Evolutionary conservation across 2,113 vertebrate species (phyloP), one percentile per base, ranked within the genome.

Genomic region (Bujurquina vittata): DNA sequence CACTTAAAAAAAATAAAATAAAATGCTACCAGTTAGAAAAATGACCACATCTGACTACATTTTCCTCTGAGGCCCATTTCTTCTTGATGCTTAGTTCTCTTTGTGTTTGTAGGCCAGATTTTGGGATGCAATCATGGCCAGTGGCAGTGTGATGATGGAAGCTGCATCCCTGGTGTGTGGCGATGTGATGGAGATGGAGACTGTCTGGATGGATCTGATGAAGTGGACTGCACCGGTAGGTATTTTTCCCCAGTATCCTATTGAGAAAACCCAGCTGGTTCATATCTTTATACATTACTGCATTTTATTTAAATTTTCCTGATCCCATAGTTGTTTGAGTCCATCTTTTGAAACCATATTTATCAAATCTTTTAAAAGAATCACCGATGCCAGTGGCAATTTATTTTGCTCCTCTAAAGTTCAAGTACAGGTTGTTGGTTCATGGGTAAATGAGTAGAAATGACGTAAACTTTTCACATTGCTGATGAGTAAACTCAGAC

Each of bases 171-270:
- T 49, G 69, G 59, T 17, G 74, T 84, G 17, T 97, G 97, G 97
- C 93, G 92, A 46, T 98, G 98, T 10, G 97, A 98, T 1, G 96
- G 96, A 5, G 46, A 46, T 1, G 92, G 95, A 7, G 97, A 99
- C 93, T 99, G 97, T 88, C 77, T 94, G 79, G 98, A 99, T 87
- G 97, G 97, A 46, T 97, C 97, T 0, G 98, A 98, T 88, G 98
- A 99, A 87, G 94, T 94, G 60, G 92, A 96, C 23, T 98, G 97
- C 23, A 6, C 17, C n/a, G 94, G 97, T 97, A 81, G 0, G 95
- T 46, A 7, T 54, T n/a, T n/a, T n/a, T 10, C 3, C 5, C 46
- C 12, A 1, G 12, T 3, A 7, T 10, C 15, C n/a, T 12, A 10
- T 10, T 10, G 4, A 37, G 9, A 29, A 29, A 5, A 55, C 33